Conservation (phyloP, 2,113 vertebrate species). For the Sminthopsis crassicaudata region DNA sequence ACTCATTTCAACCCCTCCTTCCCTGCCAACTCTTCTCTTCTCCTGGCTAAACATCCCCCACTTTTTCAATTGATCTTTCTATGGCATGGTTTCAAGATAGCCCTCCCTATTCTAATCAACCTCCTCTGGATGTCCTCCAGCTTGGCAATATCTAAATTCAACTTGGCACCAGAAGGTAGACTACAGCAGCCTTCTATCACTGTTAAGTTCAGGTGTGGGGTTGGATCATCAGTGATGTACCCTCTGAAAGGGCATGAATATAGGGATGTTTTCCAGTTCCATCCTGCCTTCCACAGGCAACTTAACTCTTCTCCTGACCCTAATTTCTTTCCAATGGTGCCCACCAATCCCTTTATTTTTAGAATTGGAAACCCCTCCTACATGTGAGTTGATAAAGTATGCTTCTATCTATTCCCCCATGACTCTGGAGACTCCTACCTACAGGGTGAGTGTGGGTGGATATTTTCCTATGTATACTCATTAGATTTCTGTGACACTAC, state of each 20-base stretch:
- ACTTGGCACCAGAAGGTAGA: neutral
- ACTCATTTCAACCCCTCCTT: fast-evolving
- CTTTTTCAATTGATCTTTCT: neutral
- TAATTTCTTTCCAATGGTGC: neutral
- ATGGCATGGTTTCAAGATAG: neutral
- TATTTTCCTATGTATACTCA: neutral
- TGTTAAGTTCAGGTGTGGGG: neutral
- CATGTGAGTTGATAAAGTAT: neutral
- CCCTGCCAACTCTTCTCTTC: neutral
- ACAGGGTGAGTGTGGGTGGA: neutral
- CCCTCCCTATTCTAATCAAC: neutral
- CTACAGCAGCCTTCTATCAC: neutral
- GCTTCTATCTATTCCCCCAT: neutral
- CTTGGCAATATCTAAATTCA: neutral
- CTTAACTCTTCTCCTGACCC: neutral
- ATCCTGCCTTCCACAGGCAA: neutral
- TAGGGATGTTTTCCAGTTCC: neutral
- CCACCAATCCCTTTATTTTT: conserved; percentile 5
- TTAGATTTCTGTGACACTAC: neutral
- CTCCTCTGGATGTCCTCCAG: neutral
- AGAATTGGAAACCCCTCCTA: conserved; percentile 1
- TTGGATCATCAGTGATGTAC: neutral
- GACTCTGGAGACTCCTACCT: neutral
- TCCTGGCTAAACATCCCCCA: neutral
- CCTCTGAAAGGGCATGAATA: neutral